Percentiles rank a stretch among this genome's conserved stretches.
Evolutionary conservation across 2,113 vertebrate species (phyloP).

Genomic region (Conger conger): DNA sequence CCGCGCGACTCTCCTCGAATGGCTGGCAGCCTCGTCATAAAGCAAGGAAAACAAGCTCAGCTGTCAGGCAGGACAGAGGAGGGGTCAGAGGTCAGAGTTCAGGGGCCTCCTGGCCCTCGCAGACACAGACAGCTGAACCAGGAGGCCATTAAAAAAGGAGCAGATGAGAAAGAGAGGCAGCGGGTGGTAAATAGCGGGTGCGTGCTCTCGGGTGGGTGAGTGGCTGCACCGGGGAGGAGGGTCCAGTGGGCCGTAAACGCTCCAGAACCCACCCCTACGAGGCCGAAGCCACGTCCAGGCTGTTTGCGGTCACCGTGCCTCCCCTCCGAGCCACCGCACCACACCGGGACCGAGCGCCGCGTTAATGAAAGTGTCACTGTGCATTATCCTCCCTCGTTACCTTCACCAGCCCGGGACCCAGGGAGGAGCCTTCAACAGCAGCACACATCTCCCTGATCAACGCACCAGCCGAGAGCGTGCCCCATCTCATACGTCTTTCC

Average conservation of each 20-base stretch:
- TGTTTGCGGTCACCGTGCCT: constrained; percentile 52
- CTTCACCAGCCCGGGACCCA: background rate
- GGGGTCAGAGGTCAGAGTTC: background rate
- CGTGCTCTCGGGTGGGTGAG: background rate
- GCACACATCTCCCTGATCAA: background rate
- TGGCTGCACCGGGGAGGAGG: background rate
- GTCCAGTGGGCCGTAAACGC: background rate
- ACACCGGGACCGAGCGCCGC: constrained; percentile 30
- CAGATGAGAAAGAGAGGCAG: background rate
- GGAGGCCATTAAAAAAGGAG: background rate
- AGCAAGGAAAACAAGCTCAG: background rate
- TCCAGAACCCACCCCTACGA: background rate
- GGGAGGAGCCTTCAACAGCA: background rate
- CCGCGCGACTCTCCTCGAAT: background rate
- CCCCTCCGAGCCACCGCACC: constrained; percentile 5
- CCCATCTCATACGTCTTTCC: background rate
- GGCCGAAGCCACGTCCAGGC: constrained; percentile 39
- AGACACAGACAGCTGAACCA: constrained; percentile 6
- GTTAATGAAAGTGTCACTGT: constrained; percentile 56
- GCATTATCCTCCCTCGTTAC: constrained; percentile 53
- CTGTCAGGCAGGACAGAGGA: background rate
- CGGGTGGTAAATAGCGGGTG: background rate
- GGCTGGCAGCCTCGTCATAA: background rate
- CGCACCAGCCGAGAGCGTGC: background rate
- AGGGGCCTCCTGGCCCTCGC: background rate